Evolutionary conservation across 2,888 invertebrate species (phyloP).

Genomic region (Megastigmus dorsalis): DNA sequence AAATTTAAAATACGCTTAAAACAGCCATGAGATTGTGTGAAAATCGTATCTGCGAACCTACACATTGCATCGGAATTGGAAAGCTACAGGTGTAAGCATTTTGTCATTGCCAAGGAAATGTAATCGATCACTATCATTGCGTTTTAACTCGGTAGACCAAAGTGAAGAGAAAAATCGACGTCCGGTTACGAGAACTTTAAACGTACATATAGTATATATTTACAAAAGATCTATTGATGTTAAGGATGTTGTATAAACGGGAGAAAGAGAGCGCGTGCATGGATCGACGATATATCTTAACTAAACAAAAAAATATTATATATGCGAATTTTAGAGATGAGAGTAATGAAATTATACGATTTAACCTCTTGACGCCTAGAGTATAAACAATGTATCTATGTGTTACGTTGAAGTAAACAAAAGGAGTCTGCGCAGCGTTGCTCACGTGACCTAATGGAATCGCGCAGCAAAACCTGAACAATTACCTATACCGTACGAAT

Average conservation of each 20-base stretch:
- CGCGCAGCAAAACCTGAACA: not conserved
- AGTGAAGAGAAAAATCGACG: constrained; percentile 30
- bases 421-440: constrained; percentile 12
- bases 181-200: constrained; percentile 44
- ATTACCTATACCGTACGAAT: not conserved
- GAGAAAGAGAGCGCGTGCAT: not conserved
- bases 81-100: constrained; percentile 5
- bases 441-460: constrained; percentile 7
- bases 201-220: constrained; percentile 50
- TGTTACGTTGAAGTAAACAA: constrained; percentile 1
- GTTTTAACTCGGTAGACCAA: constrained; percentile 34
- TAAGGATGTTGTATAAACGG: constrained; percentile 42
- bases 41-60: not conserved
- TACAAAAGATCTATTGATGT: constrained; percentile 53
- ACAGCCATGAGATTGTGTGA: not conserved
- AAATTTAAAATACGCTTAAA: constrained; percentile 9
- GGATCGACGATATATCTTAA: constrained; percentile 30
- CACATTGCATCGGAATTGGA: too few species aligned
- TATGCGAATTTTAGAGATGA: constrained; percentile 44
- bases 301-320: constrained; percentile 28
- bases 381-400: constrained; percentile 26
- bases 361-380: constrained; percentile 44
- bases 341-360: constrained; percentile 42
- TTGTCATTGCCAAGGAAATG: constrained; percentile 21
- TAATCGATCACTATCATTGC: constrained; percentile 33